phyloP scores from a whole-genome alignment of 2,888 invertebrate species.

The Pantelozetes paolii region DNA sequence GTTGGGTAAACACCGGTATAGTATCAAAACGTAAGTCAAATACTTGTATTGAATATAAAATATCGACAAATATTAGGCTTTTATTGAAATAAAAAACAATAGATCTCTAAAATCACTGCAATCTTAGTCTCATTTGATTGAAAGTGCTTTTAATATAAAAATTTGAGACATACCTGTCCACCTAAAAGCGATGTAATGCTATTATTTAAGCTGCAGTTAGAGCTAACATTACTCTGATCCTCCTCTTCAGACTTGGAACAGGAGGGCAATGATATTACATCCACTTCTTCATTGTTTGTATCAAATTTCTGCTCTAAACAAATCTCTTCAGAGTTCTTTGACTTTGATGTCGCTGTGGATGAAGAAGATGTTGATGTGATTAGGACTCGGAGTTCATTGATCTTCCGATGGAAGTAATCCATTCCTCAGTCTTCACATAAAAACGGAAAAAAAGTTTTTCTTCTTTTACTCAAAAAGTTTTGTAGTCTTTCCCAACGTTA shows the following conservation, averaged over 20 bases:
- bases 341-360: background rate
- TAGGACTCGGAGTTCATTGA: background rate
- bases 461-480: no score
- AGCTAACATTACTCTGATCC: background rate
- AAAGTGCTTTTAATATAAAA: no score
- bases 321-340: background rate
- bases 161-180: background rate
- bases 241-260: slow-evolving; percentile 7
- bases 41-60: no score
- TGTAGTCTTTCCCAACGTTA: background rate
- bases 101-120: no score
- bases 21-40: no score
- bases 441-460: background rate
- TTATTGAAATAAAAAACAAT: no score
- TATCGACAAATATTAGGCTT: no score
- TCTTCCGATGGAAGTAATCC: background rate
- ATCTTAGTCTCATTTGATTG: no score
- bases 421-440: background rate
- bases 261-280: background rate
- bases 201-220: background rate
- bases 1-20: no score
- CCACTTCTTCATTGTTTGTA: background rate
- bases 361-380: background rate
- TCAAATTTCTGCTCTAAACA: background rate
- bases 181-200: background rate